Conservation (phyloP, 2,113 vertebrate genomes). For the Otolemur garnettii region DNA sequence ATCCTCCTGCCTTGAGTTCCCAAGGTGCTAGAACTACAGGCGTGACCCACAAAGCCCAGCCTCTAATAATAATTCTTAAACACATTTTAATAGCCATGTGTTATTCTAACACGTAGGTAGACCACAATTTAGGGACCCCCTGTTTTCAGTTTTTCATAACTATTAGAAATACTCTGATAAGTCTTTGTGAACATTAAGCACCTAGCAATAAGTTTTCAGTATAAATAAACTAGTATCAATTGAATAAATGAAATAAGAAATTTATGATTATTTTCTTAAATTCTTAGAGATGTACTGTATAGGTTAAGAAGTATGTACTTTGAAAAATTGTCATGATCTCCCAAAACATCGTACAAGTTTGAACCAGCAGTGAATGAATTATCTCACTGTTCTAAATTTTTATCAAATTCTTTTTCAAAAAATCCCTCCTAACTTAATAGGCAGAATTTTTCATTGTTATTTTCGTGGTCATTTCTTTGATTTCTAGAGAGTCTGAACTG, state of each 20-base stretch:
- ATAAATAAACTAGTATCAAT: background rate
- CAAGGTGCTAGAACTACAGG: no score
- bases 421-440: background rate
- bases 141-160: background rate
- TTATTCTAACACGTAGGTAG: background rate
- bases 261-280: background rate
- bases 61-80: background rate
- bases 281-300: background rate
- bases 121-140: background rate
- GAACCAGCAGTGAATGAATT: background rate
- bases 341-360: background rate
- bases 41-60: no score
- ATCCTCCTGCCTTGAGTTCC: no score
- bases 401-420: background rate
- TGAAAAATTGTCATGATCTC: background rate
- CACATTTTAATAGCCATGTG: background rate
- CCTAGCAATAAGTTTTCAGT: background rate
- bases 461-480: background rate
- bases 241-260: background rate
- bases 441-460: background rate
- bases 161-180: background rate
- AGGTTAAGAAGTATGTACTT: background rate
- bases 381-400: background rate
- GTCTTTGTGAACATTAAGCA: background rate
- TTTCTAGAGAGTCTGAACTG: background rate